These are phyloP conservation scores for Lichenostomus cassidix DNA, from an alignment of 2,113 vertebrate species.

Conservation along the genomic window DNA sequence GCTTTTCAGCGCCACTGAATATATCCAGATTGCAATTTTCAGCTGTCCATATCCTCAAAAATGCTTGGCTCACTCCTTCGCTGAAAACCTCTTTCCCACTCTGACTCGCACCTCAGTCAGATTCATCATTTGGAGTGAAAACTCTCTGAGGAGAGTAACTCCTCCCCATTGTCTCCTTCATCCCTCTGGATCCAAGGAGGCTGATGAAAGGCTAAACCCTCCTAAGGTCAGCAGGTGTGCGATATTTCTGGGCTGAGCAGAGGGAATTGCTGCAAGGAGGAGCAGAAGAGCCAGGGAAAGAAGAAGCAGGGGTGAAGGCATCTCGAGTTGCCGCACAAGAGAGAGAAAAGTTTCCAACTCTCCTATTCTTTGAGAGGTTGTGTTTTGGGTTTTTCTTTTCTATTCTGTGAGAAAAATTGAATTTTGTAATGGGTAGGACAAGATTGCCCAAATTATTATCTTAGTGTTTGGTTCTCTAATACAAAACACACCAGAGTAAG, in stretches of 20 bases:
- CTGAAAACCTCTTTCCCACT: not conserved
- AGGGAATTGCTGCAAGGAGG: not conserved
- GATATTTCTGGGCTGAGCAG: not conserved
- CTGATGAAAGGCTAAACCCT: not conserved
- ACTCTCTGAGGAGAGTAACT: not conserved
- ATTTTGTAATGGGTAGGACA: not conserved
- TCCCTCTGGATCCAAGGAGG: not conserved
- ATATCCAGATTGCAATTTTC: not conserved
- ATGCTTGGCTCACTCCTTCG: not conserved
- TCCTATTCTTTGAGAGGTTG: not conserved
- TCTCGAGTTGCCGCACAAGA: not conserved
- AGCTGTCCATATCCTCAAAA: not conserved
- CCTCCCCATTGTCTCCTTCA: not conserved
- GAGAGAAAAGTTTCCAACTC: not conserved
- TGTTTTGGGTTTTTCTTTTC: not conserved
- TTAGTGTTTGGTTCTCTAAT: not conserved
- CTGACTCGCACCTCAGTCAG: not conserved
- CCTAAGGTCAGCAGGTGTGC: not conserved
- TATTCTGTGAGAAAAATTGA: not conserved
- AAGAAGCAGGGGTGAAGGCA: not conserved
- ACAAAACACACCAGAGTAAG: not conserved
- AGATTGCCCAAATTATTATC: not conserved
- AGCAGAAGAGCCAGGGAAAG: not conserved
- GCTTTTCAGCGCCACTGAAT: not conserved
- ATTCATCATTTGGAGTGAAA: not conserved